Percentiles rank a stretch among this genome's conserved stretches.
Conservation (phyloP, 2,113 vertebrate species). For the Chrysemys picta region DNA sequence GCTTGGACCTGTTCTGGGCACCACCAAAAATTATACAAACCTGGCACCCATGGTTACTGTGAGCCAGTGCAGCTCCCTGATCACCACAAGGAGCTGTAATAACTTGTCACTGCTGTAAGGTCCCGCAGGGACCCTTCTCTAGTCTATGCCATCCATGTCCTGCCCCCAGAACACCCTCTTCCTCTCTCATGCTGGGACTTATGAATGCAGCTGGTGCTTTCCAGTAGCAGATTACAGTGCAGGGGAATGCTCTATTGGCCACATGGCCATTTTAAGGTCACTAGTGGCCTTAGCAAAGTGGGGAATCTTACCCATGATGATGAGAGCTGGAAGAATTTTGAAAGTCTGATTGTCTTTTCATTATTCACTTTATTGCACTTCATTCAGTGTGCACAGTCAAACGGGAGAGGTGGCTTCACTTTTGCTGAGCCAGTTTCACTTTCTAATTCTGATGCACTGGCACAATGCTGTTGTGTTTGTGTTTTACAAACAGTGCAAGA, state of each 20-base stretch:
- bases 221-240: background rate
- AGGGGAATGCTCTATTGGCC: background rate
- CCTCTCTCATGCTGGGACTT: background rate
- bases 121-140: no score
- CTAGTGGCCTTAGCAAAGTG: background rate
- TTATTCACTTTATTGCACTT: background rate
- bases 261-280: background rate
- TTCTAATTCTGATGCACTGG: background rate
- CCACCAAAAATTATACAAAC: no score
- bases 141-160: background rate
- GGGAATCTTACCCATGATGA: background rate
- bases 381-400: background rate
- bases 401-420: background rate
- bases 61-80: no score
- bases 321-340: background rate
- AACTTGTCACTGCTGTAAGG: no score
- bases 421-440: background rate
- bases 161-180: background rate
- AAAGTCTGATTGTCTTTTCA: background rate
- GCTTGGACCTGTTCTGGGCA: no score
- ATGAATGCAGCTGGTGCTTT: background rate
- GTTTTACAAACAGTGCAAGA: background rate
- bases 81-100: no score
- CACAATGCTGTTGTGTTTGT: rapidly evolving
- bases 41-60: no score